phyloP scores from a whole-genome alignment of 2,113 vertebrate genomes.

The Centropus unirufus region DNA sequence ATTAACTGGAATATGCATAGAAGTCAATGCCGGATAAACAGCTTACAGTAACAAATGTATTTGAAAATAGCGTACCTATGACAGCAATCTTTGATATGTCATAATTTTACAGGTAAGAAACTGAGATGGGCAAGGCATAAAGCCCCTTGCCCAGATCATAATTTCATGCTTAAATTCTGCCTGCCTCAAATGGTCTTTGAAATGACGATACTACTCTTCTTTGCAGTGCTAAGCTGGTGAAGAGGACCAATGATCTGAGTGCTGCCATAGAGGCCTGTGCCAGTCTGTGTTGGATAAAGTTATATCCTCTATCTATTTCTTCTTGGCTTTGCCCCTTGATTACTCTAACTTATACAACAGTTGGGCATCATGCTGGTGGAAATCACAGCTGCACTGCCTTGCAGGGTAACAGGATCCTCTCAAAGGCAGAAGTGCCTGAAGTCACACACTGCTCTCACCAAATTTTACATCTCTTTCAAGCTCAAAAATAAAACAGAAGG shows the following conservation, averaged over 20 bases:
- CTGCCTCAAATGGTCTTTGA: background rate
- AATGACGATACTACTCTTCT: background rate
- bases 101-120: background rate
- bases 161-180: background rate
- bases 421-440: background rate
- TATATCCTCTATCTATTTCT: background rate
- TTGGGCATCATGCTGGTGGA: background rate
- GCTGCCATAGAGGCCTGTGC: background rate
- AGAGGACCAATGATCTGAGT: background rate
- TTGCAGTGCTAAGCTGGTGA: background rate
- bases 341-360: background rate
- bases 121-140: background rate
- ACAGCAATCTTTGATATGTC: background rate
- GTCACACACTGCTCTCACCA: background rate
- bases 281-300: background rate
- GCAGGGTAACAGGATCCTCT: background rate
- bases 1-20: background rate
- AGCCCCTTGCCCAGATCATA: background rate
- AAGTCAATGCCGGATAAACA: background rate
- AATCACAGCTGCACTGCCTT: background rate
- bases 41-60: background rate
- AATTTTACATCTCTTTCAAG: background rate
- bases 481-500: background rate
- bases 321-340: background rate
- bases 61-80: background rate